phyloP scores from a whole-genome alignment of 2,113 vertebrate genomes.

The Pantherophis guttatus region DNA sequence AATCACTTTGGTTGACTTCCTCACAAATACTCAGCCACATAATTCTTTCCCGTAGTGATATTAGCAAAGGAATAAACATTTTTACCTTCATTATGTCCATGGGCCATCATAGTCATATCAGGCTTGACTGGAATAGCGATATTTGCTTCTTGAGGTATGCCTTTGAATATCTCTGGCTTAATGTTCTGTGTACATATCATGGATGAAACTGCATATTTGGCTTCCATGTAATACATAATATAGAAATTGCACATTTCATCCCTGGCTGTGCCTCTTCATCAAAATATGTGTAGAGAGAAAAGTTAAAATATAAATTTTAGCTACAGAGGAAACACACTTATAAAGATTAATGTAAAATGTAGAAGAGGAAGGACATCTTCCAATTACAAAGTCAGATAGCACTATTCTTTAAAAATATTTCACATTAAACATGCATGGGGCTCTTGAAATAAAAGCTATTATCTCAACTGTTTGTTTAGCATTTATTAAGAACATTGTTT shows the following conservation, averaged over 20 bases:
- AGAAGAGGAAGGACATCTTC: slow-evolving; percentile 1
- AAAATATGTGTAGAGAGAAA: slow-evolving; percentile 20
- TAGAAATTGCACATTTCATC: slow-evolving; percentile 99
- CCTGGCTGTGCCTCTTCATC: slow-evolving; percentile 82
- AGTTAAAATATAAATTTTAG: background rate
- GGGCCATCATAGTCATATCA: slow-evolving; percentile 76
- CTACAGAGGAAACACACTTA: background rate
- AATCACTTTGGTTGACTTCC: background rate
- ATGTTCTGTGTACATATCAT: slow-evolving; percentile 86
- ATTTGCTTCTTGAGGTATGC: slow-evolving; percentile 87
- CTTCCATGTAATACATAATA: slow-evolving; percentile 99
- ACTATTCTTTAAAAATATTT: background rate
- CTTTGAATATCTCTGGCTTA: slow-evolving; percentile 78
- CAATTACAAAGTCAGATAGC: background rate
- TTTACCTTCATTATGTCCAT: slow-evolving; percentile 80
- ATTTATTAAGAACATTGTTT: slow-evolving; percentile 10
- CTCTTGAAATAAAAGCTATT: background rate
- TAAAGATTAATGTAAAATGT: background rate
- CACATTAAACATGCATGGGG: slow-evolving; percentile 4
- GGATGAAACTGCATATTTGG: slow-evolving; percentile 81
- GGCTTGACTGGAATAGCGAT: slow-evolving; percentile 79
- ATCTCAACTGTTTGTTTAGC: slow-evolving; percentile 19
- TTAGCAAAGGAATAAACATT: background rate
- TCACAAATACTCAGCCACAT: background rate
- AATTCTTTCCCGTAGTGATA: background rate